Conservation (phyloP, 2,113 vertebrate genomes). For the Nanorana parkeri region DNA sequence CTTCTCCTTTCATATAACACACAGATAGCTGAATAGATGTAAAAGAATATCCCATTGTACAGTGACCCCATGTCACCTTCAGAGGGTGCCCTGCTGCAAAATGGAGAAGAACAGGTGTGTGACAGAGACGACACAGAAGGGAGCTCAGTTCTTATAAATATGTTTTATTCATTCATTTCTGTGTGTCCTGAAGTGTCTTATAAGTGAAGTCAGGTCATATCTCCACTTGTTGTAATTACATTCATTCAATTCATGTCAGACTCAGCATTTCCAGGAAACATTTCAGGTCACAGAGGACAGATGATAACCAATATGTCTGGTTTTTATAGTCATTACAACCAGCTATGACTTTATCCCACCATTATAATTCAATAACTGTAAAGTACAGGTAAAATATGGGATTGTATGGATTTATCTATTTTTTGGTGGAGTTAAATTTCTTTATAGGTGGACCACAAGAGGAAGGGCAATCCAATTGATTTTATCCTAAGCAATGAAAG, state of each 20-base stretch:
- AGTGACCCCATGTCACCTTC: not conserved
- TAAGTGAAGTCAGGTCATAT: conserved; percentile 28
- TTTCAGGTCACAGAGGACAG: not conserved
- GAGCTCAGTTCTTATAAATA: not conserved
- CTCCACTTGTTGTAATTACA: conserved; percentile 1
- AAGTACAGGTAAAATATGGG: too few species aligned
- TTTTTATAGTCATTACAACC: not conserved
- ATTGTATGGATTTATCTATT: too few species aligned
- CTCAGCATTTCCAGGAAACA: not conserved
- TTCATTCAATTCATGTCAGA: conserved; percentile 25
- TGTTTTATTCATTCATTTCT: not conserved
- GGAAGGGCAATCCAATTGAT: too few species aligned
- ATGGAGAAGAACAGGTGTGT: not conserved
- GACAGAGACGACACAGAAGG: not conserved
- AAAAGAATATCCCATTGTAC: too few species aligned
- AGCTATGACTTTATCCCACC: not conserved
- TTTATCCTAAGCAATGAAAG: too few species aligned
- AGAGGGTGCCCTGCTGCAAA: not conserved
- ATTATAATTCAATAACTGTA: too few species aligned
- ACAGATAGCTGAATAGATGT: too few species aligned
- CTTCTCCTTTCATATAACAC: too few species aligned
- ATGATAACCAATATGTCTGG: not conserved
- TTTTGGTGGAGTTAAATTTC: too few species aligned
- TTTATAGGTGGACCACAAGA: too few species aligned
- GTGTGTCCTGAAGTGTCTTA: not conserved